phyloP scores from a whole-genome alignment of 2,113 vertebrate species.

The Silurus glanis region DNA sequence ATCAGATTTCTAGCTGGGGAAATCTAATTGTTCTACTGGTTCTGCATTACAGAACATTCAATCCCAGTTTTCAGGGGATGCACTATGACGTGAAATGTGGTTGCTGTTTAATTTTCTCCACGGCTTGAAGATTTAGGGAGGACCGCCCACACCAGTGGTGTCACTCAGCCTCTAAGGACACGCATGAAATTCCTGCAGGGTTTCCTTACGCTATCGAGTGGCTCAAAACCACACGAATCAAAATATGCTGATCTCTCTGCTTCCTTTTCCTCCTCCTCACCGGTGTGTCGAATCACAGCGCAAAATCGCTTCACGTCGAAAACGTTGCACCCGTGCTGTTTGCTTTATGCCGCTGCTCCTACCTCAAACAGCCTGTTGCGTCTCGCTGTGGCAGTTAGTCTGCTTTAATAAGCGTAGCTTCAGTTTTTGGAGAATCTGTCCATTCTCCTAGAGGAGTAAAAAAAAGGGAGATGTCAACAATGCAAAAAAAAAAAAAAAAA shows the following conservation, averaged over 20 bases:
- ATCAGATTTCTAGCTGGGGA: conserved; percentile 9
- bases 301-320: neutral
- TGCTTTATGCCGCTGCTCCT: neutral
- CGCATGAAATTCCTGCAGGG: neutral
- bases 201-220: neutral
- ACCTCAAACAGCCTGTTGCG: neutral
- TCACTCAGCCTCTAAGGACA: conserved; percentile 9
- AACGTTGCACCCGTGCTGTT: neutral
- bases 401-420: conserved; percentile 13
- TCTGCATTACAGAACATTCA: neutral
- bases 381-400: neutral
- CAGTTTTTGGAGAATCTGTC: conserved; percentile 16
- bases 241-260: neutral
- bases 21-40: neutral
- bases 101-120: neutral
- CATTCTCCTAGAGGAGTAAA: neutral
- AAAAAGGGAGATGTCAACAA: neutral
- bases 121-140: conserved; percentile 54
- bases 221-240: neutral
- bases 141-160: conserved; percentile 31
- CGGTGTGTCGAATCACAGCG: neutral
- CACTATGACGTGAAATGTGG: neutral
- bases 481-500: neutral
- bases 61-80: neutral
- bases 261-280: too few species aligned